Conservation (phyloP, 2,888 invertebrate genomes). For the Odontothrips loti region DNA sequence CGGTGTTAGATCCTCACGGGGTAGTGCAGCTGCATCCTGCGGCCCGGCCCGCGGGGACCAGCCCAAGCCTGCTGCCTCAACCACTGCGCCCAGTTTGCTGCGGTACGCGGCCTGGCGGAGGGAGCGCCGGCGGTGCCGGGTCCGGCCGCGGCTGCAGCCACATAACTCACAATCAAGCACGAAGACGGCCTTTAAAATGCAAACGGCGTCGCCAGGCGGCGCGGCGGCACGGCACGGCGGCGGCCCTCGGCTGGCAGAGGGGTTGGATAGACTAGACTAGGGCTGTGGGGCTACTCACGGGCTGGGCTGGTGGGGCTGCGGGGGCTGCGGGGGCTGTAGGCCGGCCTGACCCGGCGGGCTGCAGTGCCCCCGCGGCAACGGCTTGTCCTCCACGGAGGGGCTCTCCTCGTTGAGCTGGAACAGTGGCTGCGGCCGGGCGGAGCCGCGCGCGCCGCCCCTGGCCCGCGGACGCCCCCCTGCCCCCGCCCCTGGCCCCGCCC, state of each 20-base stretch:
- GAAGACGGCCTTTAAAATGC: too few relatives aligned
- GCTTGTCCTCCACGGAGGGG: conserved; percentile 11
- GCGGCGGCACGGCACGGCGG: background rate
- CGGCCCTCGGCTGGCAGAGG: too few relatives aligned
- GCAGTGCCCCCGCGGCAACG: background rate
- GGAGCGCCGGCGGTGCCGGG: too few relatives aligned
- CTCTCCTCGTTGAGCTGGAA: conserved; percentile 6
- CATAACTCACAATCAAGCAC: too few relatives aligned
- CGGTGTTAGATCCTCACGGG: conserved; percentile 27
- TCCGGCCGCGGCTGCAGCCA: conserved; percentile 27
- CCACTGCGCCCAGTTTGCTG: too few relatives aligned
- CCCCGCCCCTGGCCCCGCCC: background rate
- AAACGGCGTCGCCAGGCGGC: too few relatives aligned
- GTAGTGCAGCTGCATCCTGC: too few relatives aligned
- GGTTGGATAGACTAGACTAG: too few relatives aligned
- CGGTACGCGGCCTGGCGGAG: too few relatives aligned
- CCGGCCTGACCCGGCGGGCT: too few relatives aligned
- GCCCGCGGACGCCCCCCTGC: background rate
- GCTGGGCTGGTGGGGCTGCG: background rate
- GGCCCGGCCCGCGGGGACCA: too few relatives aligned
- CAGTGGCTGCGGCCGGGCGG: conserved; percentile 5
- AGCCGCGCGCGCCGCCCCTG: background rate
- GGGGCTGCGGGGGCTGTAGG: background rate
- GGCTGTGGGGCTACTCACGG: background rate
- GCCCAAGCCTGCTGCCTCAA: too few relatives aligned